Evolutionary conservation across 2,888 invertebrate species (phyloP).

Genomic region (Athrips mouffetella): DNA sequence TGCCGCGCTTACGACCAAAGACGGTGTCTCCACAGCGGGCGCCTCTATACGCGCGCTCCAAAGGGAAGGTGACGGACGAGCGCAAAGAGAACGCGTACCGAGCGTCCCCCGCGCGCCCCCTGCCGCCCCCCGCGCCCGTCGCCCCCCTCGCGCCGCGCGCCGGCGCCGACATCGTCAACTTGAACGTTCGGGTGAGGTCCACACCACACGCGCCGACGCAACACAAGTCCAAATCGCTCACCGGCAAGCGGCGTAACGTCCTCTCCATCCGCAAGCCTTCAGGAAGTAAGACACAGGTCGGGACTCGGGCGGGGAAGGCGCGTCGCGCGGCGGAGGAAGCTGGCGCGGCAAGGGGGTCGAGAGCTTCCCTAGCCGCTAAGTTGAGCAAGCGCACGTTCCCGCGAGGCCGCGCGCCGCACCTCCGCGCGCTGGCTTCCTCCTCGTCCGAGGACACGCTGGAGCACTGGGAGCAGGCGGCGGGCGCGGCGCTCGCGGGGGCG

Average conservation of each 20-base stretch:
- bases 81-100: slow-evolving; percentile 70
- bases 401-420: slow-evolving; percentile 34
- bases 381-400: slow-evolving; percentile 56
- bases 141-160: slow-evolving; percentile 48
- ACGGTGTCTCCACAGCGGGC: slow-evolving; percentile 53
- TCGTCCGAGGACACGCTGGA: slow-evolving; percentile 58
- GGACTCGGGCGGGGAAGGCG: slow-evolving; percentile 52
- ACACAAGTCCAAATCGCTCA: slow-evolving; percentile 61
- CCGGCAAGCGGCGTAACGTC: slow-evolving; percentile 59
- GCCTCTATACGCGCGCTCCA: slow-evolving; percentile 60
- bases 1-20: slow-evolving; percentile 65
- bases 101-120: slow-evolving; percentile 37
- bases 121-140: slow-evolving; percentile 36
- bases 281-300: slow-evolving; percentile 58
- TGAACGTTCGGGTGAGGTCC: slow-evolving; percentile 55
- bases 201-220: slow-evolving; percentile 52
- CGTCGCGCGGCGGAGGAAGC: neutral
- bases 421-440: slow-evolving; percentile 55
- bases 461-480: slow-evolving; percentile 13
- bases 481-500: slow-evolving; percentile 25
- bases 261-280: slow-evolving; percentile 66
- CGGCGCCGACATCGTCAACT: slow-evolving; percentile 50
- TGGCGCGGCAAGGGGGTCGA: no score
- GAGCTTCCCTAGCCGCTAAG: slow-evolving; percentile 43
- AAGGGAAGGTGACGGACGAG: slow-evolving; percentile 62